Conservation (phyloP, 2,888 invertebrate genomes). For the Cantharis nigra region DNA sequence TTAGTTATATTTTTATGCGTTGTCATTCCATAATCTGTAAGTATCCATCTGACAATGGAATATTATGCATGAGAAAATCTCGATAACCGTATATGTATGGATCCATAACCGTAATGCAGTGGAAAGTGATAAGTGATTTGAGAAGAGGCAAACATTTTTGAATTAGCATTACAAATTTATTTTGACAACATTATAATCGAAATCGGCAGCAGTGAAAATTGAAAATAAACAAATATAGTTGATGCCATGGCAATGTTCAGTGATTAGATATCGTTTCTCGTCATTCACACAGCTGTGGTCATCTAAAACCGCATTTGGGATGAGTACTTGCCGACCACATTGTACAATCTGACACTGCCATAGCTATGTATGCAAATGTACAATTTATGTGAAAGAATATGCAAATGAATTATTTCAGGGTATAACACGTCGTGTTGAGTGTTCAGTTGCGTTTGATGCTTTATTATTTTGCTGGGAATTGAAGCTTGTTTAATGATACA, state of each 20-base stretch:
- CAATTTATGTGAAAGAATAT: constrained; percentile 42
- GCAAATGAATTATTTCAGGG: constrained; percentile 35
- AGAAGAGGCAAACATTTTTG: background rate
- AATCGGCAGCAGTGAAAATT: constrained; percentile 34
- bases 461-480: constrained; percentile 24
- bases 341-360: constrained; percentile 38
- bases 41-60: background rate
- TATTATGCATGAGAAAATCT: background rate
- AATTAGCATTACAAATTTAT: background rate
- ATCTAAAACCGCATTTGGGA: constrained; percentile 31
- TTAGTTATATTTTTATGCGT: constrained; percentile 1
- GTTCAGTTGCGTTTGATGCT: constrained; percentile 27
- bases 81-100: constrained; percentile 1
- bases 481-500: constrained; percentile 24
- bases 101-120: constrained; percentile 12
- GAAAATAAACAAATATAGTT: constrained; percentile 36
- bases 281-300: constrained; percentile 43
- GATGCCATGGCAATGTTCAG: constrained; percentile 33
- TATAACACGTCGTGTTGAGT: constrained; percentile 27
- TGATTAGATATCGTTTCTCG: constrained; percentile 40
- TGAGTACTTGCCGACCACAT: constrained; percentile 32
- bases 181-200: constrained; percentile 10
- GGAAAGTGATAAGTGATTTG: constrained; percentile 15
- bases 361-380: constrained; percentile 41
- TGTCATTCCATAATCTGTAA: background rate